Percentiles rank a stretch among this genome's conserved stretches.
Evolutionary conservation across 2,888 invertebrate genomes (phyloP).

Genomic region (Andrena bucephala): DNA sequence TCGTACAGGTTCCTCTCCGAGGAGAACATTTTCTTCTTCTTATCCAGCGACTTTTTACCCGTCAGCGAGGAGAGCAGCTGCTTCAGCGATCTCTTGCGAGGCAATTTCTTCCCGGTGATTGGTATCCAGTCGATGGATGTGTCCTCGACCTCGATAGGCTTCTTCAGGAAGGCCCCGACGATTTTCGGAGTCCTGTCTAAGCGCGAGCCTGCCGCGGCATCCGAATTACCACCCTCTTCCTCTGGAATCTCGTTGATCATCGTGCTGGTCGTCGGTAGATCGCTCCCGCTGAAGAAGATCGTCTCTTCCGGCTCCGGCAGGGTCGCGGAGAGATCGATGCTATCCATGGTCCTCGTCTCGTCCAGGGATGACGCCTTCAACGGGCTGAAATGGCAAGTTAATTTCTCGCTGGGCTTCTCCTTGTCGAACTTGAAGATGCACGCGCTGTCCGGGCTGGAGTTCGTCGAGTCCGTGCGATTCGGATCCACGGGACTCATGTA

Average conservation of each 20-base stretch:
- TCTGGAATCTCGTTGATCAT: not conserved
- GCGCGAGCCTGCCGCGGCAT: rapidly evolving
- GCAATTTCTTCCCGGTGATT: slow-evolving; percentile 71
- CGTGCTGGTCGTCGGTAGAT: slow-evolving; percentile 16
- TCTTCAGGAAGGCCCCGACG: slow-evolving; percentile 76
- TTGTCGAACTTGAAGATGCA: slow-evolving; percentile 9
- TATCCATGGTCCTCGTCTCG: slow-evolving; percentile 1
- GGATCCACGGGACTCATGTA: slow-evolving; percentile 17
- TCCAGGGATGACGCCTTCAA: not conserved
- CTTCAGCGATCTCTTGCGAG: slow-evolving; percentile 75
- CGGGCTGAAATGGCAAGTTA: not conserved
- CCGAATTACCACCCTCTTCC: not conserved
- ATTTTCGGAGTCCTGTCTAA: slow-evolving; percentile 67
- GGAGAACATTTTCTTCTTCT: slow-evolving; percentile 48
- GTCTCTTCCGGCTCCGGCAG: slow-evolving; percentile 31
- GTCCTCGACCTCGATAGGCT: slow-evolving; percentile 75
- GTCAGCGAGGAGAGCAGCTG: slow-evolving; percentile 71
- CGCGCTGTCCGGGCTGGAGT: not conserved
- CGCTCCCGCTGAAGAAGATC: not conserved
- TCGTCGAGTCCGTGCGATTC: not conserved
- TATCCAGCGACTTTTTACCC: slow-evolving; percentile 18
- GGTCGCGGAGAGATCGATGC: not conserved
- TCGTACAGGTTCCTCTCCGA: slow-evolving; percentile 66
- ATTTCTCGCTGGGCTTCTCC: not conserved
- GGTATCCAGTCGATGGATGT: slow-evolving; percentile 77